Base-by-base conservation (phyloP, 2,113 vertebrate species). In the Cynopterus brachyotis region DNA sequence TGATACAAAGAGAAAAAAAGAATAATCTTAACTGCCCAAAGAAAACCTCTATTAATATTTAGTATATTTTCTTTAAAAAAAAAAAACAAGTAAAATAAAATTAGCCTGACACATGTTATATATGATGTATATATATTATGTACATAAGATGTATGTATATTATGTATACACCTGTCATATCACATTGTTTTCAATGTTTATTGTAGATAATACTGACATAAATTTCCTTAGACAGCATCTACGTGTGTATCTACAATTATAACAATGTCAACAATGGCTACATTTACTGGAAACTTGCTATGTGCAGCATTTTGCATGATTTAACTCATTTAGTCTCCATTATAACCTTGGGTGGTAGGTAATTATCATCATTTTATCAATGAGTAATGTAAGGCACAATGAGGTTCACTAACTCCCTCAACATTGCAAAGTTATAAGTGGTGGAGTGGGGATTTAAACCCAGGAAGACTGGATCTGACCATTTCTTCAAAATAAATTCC, bases 21-120 rank as follows among this genome's bases (percentile, higher is more conserved):
- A 26, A 57, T 17, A 30, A 87, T 79, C 37, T 88, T 80, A 60
- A 62, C 11, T 37, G 9, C 32, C 42, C 8, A 69, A 16, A 86
- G 40, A 91, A 89, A 91, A 84, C 4, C 16, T 95, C 80, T 87
- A 24, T 32, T 91, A 45, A 73, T 62, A 83, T 55, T 78, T 53
- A 59, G 6, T 47, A 5, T 60, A 95, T 62, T 89, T 96, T 60
- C 28, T 86, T 90, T 92, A 35, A 70, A 88, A 82, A 82, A 88
- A 82, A 82, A 75, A 79, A n/a, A 73, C 55, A 6, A 86, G 26
- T 47, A 87, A 67, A 79, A 75, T 42, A 12, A 45, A 85, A 53
- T 88, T 53, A 95, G 11, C 60, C 30, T 73, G 28, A 35, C 22
- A n/a, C 30, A 42, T 32, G 28, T 45, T 75, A 8, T 69, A 30